Evolutionary conservation across 2,113 vertebrate species (phyloP), one percentile per base, ranked within the genome.

Genomic region (Typhlomys cinereus): DNA sequence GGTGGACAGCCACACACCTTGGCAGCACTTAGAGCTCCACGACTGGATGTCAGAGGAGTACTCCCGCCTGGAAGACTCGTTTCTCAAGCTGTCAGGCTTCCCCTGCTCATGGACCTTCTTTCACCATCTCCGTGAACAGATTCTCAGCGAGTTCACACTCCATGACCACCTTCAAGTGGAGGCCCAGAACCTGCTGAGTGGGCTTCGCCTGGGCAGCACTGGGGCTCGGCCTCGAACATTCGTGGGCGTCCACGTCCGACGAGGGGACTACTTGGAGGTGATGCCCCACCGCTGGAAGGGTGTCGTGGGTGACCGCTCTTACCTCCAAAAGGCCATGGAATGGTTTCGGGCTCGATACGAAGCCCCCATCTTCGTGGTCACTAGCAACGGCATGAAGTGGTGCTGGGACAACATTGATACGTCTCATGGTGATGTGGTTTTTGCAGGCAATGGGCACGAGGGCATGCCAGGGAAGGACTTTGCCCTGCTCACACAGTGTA

Each of bases 101-200:
- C 97, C 98, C 27, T 97, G 94, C 59, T 98, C 98, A n/a, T 98
- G 96, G 95, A 98, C 98, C 1, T 97, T 98, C 75, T 98, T 95
- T 92, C 96, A 98, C 78, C 97, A 98, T 3, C 66, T 98, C 36
- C 93, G 89, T 7, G 88, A 92, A 2, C 97, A 96, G 92, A 97
- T 98, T 80, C 94, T 64, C 21, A 59, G 52, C 0, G 96, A 98
- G 57, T 98, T 98, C 84, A 93, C 97, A 27, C 90, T 98, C 44
- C 97, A 97, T 0, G 88, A 94, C 17, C 95, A 97, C 18, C 83
- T 97, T 5, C 88, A 23, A 27, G 62, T 64, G 3, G 89, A 95
- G 44, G 95, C 96, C 5, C 96, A 96, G 91, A 8, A 20, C 0
- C 10, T 91, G 1, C 86, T 97, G 57, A 41, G 88, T 0, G 7